phyloP scores from a whole-genome alignment of 2,888 invertebrate species.

The Scrobipalpa atriplicella region DNA sequence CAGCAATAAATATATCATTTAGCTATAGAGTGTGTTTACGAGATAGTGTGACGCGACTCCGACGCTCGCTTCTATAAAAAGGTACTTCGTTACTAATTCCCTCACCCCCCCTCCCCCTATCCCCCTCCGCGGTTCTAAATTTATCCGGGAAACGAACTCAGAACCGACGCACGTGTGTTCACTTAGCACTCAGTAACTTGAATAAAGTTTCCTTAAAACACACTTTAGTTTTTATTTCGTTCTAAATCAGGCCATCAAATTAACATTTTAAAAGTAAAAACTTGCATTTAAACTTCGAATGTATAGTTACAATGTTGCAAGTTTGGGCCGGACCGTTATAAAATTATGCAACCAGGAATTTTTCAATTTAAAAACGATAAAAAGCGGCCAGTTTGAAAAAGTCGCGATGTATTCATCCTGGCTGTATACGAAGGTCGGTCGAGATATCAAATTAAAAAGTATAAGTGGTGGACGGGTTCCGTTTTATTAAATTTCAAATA shows the following conservation, averaged over 20 bases:
- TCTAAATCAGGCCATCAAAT: conserved; percentile 35
- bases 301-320: conserved; percentile 13
- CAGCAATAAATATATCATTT: conserved; percentile 61
- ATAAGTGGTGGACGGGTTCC: conserved; percentile 68
- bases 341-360: conserved; percentile 40
- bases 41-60: conserved; percentile 60
- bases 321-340: conserved; percentile 36
- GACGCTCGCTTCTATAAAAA: conserved; percentile 76
- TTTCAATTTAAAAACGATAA: conserved; percentile 56
- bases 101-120: conserved; percentile 49
- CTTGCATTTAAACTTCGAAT: conserved; percentile 36
- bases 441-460: conserved; percentile 81
- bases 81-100: conserved; percentile 71
- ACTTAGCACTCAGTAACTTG: conserved; percentile 72
- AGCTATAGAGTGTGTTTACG: conserved; percentile 52
- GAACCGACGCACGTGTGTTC: conserved; percentile 72
- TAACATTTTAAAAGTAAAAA: conserved; percentile 34
- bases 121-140: conserved; percentile 64
- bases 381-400: conserved; percentile 55
- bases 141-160: conserved; percentile 74
- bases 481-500: conserved; percentile 80
- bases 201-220: conserved; percentile 57
- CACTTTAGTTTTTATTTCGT: conserved; percentile 42
- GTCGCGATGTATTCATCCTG: conserved; percentile 71
- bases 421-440: conserved; percentile 74